phyloP scores from a whole-genome alignment of 2,113 vertebrate species.

The Leuciscus idus region DNA sequence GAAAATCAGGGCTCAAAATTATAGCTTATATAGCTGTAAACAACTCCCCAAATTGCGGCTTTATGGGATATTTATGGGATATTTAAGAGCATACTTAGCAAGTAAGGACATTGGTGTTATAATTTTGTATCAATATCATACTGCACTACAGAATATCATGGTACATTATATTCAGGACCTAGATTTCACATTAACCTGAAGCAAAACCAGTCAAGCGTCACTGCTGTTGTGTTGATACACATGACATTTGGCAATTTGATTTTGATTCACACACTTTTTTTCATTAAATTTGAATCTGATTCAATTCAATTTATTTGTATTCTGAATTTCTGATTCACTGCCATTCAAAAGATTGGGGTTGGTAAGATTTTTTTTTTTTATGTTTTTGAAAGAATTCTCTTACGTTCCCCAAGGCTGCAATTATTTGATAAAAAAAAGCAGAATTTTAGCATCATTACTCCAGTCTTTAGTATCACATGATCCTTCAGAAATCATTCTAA shows the following conservation, averaged over 20 bases:
- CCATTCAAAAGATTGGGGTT: too few relatives aligned
- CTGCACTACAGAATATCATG: neutral
- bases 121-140: neutral
- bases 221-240: too few relatives aligned
- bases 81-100: neutral
- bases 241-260: too few relatives aligned
- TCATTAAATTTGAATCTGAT: too few relatives aligned
- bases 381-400: too few relatives aligned
- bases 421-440: neutral
- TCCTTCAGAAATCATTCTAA: neutral
- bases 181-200: too few relatives aligned
- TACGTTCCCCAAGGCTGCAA: too few relatives aligned
- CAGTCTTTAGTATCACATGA: neutral
- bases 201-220: too few relatives aligned
- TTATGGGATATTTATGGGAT: neutral
- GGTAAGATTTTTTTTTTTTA: too few relatives aligned
- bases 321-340: too few relatives aligned
- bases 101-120: neutral
- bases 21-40: neutral
- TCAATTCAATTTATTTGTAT: too few relatives aligned
- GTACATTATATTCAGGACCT: neutral
- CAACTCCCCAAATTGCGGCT: neutral
- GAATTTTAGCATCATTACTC: neutral
- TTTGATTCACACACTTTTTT: too few relatives aligned
- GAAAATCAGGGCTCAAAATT: conserved; percentile 9